Conservation (phyloP, 2,888 invertebrate genomes). For the Ennomos quercinarius region DNA sequence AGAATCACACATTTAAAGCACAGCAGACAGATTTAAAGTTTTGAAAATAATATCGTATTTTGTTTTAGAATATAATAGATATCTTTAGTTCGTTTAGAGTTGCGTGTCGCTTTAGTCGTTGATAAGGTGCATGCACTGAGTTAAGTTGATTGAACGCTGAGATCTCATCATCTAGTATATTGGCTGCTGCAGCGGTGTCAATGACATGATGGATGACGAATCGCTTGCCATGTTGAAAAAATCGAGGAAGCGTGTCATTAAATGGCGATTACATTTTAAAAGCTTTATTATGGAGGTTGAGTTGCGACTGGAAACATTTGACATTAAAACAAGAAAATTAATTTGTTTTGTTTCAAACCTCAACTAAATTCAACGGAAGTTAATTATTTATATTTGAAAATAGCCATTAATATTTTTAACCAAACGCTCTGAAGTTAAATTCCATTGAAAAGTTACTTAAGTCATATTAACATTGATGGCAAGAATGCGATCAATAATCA, state of each 20-base stretch:
- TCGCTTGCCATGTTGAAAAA: slow-evolving; percentile 51
- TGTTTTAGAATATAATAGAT: no score
- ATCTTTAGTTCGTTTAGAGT: slow-evolving; percentile 34
- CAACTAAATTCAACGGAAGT: no score
- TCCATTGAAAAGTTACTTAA: neutral
- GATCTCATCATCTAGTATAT: slow-evolving; percentile 76
- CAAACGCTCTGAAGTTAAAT: neutral
- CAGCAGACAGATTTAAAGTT: no score
- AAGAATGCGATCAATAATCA: no score
- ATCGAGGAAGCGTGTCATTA: slow-evolving; percentile 38
- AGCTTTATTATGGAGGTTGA: slow-evolving; percentile 12
- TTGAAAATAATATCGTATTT: no score
- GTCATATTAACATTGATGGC: no score
- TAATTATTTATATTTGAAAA: no score
- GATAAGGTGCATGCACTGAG: slow-evolving; percentile 76
- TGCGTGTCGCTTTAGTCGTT: slow-evolving; percentile 44
- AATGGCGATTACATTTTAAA: slow-evolving; percentile 27
- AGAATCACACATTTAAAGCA: slow-evolving; percentile 14
- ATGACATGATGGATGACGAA: slow-evolving; percentile 81
- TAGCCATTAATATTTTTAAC: no score
- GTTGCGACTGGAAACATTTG: neutral
- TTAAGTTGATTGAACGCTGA: slow-evolving; percentile 75
- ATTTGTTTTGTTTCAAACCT: neutral
- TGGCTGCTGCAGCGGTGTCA: slow-evolving; percentile 76
- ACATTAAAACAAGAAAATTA: neutral